Conservation (phyloP, 2,113 vertebrate genomes). For the Oncorhynchus keta region DNA sequence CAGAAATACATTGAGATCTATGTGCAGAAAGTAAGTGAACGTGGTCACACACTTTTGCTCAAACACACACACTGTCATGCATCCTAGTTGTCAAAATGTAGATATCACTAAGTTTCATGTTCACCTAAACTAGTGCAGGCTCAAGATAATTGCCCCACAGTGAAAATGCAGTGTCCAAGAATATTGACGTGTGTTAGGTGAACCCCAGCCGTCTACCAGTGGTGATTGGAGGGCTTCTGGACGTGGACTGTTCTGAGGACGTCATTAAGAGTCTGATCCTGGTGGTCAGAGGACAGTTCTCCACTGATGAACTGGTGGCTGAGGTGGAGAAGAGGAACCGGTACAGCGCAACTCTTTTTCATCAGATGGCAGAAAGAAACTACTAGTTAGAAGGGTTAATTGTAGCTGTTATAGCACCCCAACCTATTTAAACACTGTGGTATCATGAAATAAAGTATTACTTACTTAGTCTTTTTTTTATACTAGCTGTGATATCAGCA, state of each 20-base stretch:
- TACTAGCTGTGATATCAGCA: no score
- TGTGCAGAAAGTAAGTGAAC: constrained; percentile 89
- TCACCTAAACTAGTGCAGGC: no score
- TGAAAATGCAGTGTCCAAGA: background rate
- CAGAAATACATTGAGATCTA: constrained; percentile 99
- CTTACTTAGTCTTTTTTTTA: no score
- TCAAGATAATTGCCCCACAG: background rate
- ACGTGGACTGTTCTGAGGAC: constrained; percentile 97
- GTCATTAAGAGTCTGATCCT: constrained; percentile 97
- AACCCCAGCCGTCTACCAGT: constrained; percentile 96
- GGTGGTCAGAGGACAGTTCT: constrained; percentile 96
- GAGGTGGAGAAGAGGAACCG: constrained; percentile 98
- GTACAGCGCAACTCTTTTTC: constrained; percentile 57
- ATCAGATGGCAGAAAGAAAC: no score
- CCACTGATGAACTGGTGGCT: constrained; percentile 96
- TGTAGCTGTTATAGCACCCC: no score
- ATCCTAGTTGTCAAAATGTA: no score
- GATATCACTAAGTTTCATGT: no score
- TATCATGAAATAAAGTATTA: no score
- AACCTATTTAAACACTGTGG: no score
- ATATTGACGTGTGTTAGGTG: constrained; percentile 72
- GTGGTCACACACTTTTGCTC: background rate
- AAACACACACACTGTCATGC: background rate
- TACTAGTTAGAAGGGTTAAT: no score
- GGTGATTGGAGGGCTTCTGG: constrained; percentile 91